Conservation (phyloP, 2,888 invertebrate species). For the Dynastes grantii region DNA sequence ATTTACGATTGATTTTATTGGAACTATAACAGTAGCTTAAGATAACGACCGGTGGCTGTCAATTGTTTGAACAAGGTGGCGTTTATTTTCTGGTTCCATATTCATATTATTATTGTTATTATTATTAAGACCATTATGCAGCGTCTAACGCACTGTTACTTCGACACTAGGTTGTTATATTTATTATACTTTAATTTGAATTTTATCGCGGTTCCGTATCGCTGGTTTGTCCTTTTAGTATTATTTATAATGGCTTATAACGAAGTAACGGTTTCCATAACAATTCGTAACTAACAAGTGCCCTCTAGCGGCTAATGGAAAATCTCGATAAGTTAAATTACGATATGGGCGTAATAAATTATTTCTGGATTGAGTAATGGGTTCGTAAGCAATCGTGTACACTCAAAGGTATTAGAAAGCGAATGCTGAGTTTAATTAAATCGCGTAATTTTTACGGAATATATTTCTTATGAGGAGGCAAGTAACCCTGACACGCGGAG, state of each 20-base stretch:
- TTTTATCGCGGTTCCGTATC: conserved; percentile 26
- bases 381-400: neutral
- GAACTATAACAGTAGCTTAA: conserved; percentile 41
- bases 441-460: too few species aligned
- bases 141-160: conserved; percentile 1
- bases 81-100: neutral
- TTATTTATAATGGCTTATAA: conserved; percentile 10
- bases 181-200: conserved; percentile 32
- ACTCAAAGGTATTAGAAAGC: neutral
- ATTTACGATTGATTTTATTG: conserved; percentile 32
- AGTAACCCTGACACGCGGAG: too few species aligned
- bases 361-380: conserved; percentile 8
- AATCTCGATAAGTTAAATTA: conserved; percentile 20
- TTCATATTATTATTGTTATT: too few species aligned
- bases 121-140: too few species aligned
- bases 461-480: too few species aligned
- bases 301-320: conserved; percentile 12
- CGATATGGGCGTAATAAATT: conserved; percentile 19
- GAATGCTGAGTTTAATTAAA: neutral
- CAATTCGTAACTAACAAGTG: conserved; percentile 17
- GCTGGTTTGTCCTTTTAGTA: conserved; percentile 3
- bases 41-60: conserved; percentile 20
- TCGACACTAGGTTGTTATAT: neutral
- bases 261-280: conserved; percentile 11
- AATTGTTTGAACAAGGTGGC: conserved; percentile 17